Evolutionary conservation across 2,888 invertebrate genomes (phyloP).

Genomic region (Synanthedon myopaeformis): DNA sequence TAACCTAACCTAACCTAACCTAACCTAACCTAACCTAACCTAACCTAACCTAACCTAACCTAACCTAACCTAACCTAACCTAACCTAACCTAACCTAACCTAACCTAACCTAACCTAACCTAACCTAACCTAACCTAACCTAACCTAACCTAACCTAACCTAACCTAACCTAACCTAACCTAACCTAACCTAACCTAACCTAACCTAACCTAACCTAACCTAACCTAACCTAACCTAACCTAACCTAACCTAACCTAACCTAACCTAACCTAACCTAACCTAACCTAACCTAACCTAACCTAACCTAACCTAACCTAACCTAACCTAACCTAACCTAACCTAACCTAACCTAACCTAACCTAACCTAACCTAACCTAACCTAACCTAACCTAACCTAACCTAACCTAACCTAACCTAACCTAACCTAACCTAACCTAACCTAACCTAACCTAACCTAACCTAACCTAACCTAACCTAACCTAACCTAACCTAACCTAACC

Average conservation of each 20-base stretch:
- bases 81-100: neutral
- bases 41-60: neutral
- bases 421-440: too few relatives aligned
- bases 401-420: neutral
- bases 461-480: too few relatives aligned
- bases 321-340: neutral
- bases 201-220: too few relatives aligned
- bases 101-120: neutral
- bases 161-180: too few relatives aligned
- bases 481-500: too few relatives aligned
- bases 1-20: neutral
- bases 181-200: too few relatives aligned
- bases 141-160: too few relatives aligned
- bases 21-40: conserved; percentile 1
- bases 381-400: neutral
- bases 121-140: neutral
- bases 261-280: neutral
- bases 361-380: neutral
- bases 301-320: neutral
- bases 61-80: conserved; percentile 1
- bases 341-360: neutral
- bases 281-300: neutral
- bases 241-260: neutral
- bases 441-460: too few relatives aligned
- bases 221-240: neutral